A percentile compares a stretch with the other conserved stretches of the same genome.
Evolutionary conservation across 2,113 vertebrate genomes (phyloP).

Genomic region (Nothocercus nigrocapillus): DNA sequence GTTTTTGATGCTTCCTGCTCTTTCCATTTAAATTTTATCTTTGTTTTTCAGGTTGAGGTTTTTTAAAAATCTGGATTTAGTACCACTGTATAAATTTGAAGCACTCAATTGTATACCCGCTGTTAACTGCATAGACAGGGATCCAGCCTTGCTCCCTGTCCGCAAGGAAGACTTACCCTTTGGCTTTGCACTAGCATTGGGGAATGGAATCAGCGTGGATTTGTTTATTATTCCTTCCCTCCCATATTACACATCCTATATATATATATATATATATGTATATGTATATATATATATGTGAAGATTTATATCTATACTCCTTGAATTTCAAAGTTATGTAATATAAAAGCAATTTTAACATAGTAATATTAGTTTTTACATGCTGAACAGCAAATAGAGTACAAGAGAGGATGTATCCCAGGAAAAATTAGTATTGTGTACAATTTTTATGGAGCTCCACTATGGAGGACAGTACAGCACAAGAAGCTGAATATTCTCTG

Average conservation of each 20-base stretch:
- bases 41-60: neutral
- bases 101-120: rapidly evolving
- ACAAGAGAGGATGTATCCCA: neutral
- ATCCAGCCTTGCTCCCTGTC: neutral
- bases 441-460: neutral
- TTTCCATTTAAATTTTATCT: neutral
- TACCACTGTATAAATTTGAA: neutral
- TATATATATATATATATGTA: too few relatives aligned
- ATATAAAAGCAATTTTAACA: too few relatives aligned
- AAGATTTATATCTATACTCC: too few relatives aligned
- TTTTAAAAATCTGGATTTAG: neutral
- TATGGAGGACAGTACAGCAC: neutral
- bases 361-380: neutral
- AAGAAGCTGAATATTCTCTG: neutral
- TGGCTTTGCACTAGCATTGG: neutral
- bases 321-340: neutral
- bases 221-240: neutral
- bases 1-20: neutral
- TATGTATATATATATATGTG: too few relatives aligned
- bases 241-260: too few relatives aligned
- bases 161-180: neutral
- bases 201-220: neutral
- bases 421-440: neutral
- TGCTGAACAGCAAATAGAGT: neutral
- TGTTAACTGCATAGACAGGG: neutral